Conservation (phyloP, 1,140 invertebrate species). For the Galleria mellonella region DNA sequence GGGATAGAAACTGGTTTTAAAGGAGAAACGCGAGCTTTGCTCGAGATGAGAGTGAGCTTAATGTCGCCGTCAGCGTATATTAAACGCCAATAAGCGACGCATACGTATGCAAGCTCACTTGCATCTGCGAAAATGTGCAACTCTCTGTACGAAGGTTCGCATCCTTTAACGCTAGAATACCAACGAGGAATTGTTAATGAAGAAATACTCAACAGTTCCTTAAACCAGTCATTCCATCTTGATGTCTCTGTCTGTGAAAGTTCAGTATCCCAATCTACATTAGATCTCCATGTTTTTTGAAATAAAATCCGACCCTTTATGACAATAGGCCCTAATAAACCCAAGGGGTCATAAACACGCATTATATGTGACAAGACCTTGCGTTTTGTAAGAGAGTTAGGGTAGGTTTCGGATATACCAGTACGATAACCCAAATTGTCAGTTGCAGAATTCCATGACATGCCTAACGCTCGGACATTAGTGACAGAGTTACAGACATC, state of each 20-base stretch:
- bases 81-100: conserved; percentile 5
- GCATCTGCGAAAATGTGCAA: conserved; percentile 6
- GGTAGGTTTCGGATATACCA: neutral
- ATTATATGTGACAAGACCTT: neutral
- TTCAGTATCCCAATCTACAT: conserved; percentile 7
- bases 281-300: conserved; percentile 7
- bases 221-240: conserved; percentile 6
- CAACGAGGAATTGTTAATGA: neutral
- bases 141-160: conserved; percentile 11
- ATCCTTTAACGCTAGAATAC: neutral
- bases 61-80: neutral
- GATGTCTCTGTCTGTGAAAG: neutral
- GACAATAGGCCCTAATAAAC: conserved; percentile 1
- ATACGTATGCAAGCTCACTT: conserved; percentile 2
- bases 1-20: conserved; percentile 18
- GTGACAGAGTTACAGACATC: neutral
- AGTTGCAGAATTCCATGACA: conserved; percentile 1
- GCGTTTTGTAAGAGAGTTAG: neutral
- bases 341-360: conserved; percentile 9
- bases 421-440: conserved; percentile 2
- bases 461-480: conserved; percentile 2
- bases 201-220: neutral
- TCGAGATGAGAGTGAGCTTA: conserved; percentile 2
- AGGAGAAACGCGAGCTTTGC: conserved; percentile 8
- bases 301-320: conserved; percentile 6